phyloP scores from a whole-genome alignment of 2,797 vertebrate genomes.

The Neoniphon sammara region DNA sequence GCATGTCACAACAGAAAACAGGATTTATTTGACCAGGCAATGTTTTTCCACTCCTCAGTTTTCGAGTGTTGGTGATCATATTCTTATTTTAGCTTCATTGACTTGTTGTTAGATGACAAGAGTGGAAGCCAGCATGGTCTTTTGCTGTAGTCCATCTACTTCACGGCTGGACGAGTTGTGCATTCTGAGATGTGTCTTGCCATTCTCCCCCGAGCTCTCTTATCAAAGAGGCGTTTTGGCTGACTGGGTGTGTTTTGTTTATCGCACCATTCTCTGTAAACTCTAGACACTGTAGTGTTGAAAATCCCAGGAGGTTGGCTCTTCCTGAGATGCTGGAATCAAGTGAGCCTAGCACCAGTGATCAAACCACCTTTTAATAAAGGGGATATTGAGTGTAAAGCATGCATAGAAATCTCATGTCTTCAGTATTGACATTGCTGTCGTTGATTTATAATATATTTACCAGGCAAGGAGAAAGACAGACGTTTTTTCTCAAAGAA shows the following conservation, averaged over 20 bases:
- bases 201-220: background rate
- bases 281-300: background rate
- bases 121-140: background rate
- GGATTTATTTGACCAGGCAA: background rate
- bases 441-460: background rate
- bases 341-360: background rate
- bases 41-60: background rate
- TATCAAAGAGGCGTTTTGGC: background rate
- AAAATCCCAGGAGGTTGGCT: background rate
- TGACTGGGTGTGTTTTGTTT: background rate
- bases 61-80: too few species aligned
- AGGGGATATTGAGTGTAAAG: background rate
- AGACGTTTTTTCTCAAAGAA: too few species aligned
- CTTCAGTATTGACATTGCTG: background rate
- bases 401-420: background rate
- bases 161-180: background rate
- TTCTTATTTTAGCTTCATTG: too few species aligned
- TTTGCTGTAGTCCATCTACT: background rate
- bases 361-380: background rate
- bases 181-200: background rate
- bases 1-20: background rate
- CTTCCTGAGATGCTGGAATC: background rate
- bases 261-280: background rate
- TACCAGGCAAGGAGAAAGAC: background rate
- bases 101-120: background rate